phyloP scores from a whole-genome alignment of 92 coral and sea anemone genomes.

The Zoanthus solanderi region DNA sequence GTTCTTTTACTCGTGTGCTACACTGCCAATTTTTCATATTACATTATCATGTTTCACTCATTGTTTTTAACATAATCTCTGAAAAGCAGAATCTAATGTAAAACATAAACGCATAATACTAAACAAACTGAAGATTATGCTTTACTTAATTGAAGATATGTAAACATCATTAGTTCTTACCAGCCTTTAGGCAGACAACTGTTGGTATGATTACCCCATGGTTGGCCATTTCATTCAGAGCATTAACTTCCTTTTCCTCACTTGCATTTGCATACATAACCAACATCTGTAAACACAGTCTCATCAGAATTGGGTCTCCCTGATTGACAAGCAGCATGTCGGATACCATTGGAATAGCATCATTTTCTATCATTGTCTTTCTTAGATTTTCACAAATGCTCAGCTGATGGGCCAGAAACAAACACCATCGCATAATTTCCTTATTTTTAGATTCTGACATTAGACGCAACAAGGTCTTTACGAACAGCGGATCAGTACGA shows the following conservation, averaged over 20 bases:
- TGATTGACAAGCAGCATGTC: conserved; percentile 80
- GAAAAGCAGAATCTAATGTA: no score
- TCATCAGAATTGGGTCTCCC: conserved; percentile 85
- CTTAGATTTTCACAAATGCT: conserved; percentile 84
- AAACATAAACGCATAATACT: no score
- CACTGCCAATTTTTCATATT: no score
- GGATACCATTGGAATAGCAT: conserved; percentile 73
- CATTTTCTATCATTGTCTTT: conserved; percentile 62
- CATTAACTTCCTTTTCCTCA: conserved; percentile 81
- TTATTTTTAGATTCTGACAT: conserved; percentile 76
- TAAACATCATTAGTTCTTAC: conserved; percentile 27
- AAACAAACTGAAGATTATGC: no score
- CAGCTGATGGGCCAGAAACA: conserved; percentile 79
- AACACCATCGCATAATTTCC: conserved; percentile 91
- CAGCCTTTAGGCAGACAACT: conserved; percentile 88
- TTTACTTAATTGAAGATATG: no score
- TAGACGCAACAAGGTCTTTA: conserved; percentile 71
- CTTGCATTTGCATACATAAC: conserved; percentile 91
- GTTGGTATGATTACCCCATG: conserved; percentile 82
- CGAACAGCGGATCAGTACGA: conserved; percentile 67
- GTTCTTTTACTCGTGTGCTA: no score
- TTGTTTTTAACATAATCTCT: no score
- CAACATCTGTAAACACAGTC: conserved; percentile 88
- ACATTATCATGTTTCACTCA: no score
- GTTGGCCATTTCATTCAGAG: conserved; percentile 84